Evolutionary conservation across 2,888 invertebrate species (phyloP), one percentile per base, ranked within the genome.

Genomic region (Morpho achilles): DNA sequence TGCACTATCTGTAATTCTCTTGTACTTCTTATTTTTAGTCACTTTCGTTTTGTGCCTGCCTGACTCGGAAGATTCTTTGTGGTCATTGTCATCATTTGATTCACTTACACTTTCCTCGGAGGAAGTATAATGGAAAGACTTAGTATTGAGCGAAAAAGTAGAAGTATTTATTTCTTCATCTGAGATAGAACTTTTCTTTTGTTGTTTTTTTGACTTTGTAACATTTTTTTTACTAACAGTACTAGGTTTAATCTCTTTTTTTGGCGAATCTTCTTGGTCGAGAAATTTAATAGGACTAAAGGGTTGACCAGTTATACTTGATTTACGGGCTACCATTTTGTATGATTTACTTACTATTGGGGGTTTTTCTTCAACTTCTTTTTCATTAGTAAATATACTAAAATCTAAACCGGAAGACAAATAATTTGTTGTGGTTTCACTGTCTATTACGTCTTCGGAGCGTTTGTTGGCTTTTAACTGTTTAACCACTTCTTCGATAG

Each of bases 251-350:
- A 68, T 53, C 58, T 84, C 82, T 59, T 61, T 70, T 76, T 76
- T 80, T 50, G 62, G 69, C 41, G 67, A 62, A 51, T 72, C 56
- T 61, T 87, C 89, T 67, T 80, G 80, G 51, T 88, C 87, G 56
- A 80, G 69, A 70, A 87, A 87, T 67, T 85, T 84, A 1, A 86
- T 84, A 8, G 89, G 89, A 61, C 87, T 89, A 68, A 89, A 89
- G 45, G 88, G 90, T 73, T 88, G 87, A n/a, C 90, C 90, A 16
- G 90, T 89, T 48, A 90, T 84, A 63, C 89, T 90, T 23, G 90
- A 88, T 74, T 90, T 90, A 52, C 90, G 75, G 48, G 90, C 89
- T n/a, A 91, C 89, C 89, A 89, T 91, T 77, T 89, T 90, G 67
- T 90, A 89, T 16, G 90, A 89, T 69, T 91, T 91, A 64, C 90